phyloP scores from a whole-genome alignment of 53 echinoderm and acorn worm species.

The Echinometra lucunter region DNA sequence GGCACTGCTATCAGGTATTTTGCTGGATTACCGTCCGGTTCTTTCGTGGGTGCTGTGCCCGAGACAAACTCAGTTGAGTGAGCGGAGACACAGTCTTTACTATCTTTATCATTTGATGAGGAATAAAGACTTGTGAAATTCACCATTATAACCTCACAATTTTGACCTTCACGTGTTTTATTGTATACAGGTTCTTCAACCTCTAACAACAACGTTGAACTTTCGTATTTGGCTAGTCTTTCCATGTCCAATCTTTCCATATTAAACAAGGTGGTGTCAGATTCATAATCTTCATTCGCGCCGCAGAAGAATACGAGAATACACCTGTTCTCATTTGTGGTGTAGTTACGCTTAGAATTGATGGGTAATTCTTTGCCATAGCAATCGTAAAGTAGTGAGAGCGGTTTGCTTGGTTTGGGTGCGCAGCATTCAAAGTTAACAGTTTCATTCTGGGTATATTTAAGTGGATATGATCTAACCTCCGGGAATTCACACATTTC shows the following conservation, averaged over 20 bases:
- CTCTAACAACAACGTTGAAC: background rate
- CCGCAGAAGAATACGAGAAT: background rate
- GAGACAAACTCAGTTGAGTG: background rate
- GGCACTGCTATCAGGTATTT: background rate
- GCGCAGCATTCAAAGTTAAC: background rate
- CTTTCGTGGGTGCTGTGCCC: background rate
- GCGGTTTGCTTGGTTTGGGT: background rate
- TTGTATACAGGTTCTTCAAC: background rate
- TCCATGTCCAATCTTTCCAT: background rate
- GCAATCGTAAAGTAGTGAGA: background rate
- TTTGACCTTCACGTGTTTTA: background rate
- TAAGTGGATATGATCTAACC: background rate
- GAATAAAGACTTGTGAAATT: background rate
- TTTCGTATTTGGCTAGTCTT: background rate
- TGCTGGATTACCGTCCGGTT: too few relatives aligned
- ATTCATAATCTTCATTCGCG: background rate
- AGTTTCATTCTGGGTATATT: background rate
- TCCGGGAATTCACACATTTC: background rate
- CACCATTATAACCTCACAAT: background rate
- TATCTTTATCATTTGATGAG: background rate
- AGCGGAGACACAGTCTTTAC: background rate
- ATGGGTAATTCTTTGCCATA: background rate
- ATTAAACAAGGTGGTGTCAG: background rate
- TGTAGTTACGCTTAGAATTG: background rate
- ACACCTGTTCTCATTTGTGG: background rate